Evolutionary conservation across 2,113 vertebrate species (phyloP), one percentile per base, ranked within the genome.

Genomic region (Phainopepla nitens): DNA sequence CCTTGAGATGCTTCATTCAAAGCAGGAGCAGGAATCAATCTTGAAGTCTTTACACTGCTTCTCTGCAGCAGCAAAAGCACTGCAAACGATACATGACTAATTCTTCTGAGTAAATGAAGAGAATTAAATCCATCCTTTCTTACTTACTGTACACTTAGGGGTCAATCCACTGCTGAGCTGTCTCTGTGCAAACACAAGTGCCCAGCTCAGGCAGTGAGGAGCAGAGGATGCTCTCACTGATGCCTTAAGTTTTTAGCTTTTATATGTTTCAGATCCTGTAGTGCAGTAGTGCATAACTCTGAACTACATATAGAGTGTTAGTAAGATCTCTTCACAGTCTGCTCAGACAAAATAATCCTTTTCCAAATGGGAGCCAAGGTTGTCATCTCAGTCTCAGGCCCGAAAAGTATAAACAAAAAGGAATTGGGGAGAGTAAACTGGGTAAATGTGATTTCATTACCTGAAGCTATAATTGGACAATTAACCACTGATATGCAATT

Each of bases 1-100:
- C 6, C 42, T 31, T 12, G 58, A 50, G 78, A 79, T 14, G 23
- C 36, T 79, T 54, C 66, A 84, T 50, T 8, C 54, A 75, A 62
- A 80, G 76, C 56, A 68, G 25, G 50, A 45, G 35, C 11, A 27
- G 11, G 78, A 76, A 94, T 94, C 93, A 88, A 77, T 90, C 87
- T 61, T 39, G 57, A 61, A 42, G 47, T 91, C 73, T 70, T 91
- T 79, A 50, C 54, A 5, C 15, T 35, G 54, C 60, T 36, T 11
- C 76, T 45, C 62, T 39, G 2, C 19, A 73, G 71, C 87, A 73
- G 82, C 66, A 83, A 50, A 73, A 77, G 9, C 82, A 27, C 39
- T 51, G 79, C 68, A 96, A 93, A 87, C 24, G 79, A 93, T 62
- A 88, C 85, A 28, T 29, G 44, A 60, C 93, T 92, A 83, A 95